Evolutionary conservation across 1,140 invertebrate genomes (phyloP), one percentile per base, ranked within the genome.

Genomic region (Andricus grossulariae): DNA sequence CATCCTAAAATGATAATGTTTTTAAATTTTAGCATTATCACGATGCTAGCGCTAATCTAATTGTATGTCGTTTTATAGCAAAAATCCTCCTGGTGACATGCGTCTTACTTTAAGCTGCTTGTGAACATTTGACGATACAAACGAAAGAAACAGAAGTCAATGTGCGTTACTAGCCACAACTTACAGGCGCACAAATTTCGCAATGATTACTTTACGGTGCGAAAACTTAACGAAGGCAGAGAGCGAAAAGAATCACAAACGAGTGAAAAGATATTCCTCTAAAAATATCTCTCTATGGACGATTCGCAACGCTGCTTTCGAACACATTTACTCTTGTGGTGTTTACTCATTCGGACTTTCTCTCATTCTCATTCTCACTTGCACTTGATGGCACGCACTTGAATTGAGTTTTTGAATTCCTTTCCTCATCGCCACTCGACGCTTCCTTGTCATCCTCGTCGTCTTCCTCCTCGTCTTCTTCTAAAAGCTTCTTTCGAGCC

Each of bases 401-500:
- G 74, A 80, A 83, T 79, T 80, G 78, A 79, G 76, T 87, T 57
- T 87, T 83, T 66, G 81, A 81, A 77, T 93, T 94, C 2, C 95
- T 95, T 15, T 96, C 96, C 10, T 97, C 76, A 7, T 98, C 97
- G 85, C 97, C 94, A 77, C 79, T 73, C 74, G 77, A 78, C 54
- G 79, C 79, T 71, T 79, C 76, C 2, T 94, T 93, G 0, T 95
- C 96, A 6, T 96, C 96, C 12, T 97, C 96, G 21, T 95, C 95
- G n/a, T 90, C 89, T 3, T 96, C 96, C 0, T 97, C 97, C 15
- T 97, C 97, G 21, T 96, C 95, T 77, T 98, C 97, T 86, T 98
- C 95, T 77, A 97, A 94, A 92, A 99, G 94, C 75, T 98, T 92
- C 91, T 98, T 96, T 83, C 97, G 92, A 4, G 97, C 97, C 80